Percentiles rank a stretch among this genome's conserved stretches.
Evolutionary conservation across 2,113 vertebrate genomes (phyloP).

Genomic region (Tiliqua scincoides): DNA sequence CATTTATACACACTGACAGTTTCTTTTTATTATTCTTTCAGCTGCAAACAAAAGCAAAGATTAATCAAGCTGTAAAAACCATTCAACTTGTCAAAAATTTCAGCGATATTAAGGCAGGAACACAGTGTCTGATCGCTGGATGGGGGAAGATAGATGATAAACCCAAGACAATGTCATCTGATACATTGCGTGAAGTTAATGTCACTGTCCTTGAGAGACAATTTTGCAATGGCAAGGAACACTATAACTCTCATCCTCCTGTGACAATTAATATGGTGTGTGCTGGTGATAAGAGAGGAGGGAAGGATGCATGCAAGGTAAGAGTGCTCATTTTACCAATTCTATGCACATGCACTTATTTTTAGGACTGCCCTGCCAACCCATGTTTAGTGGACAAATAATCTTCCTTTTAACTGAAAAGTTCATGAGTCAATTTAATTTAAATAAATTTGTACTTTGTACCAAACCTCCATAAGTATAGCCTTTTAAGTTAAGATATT

Average conservation of each 20-base stretch:
- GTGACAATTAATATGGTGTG: slow-evolving; percentile 77
- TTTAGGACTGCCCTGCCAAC: too few relatives aligned
- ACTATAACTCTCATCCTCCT: slow-evolving; percentile 53
- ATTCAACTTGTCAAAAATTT: slow-evolving; percentile 57
- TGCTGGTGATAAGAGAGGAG: slow-evolving; percentile 47
- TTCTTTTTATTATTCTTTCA: slow-evolving; percentile 46
- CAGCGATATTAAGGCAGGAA: slow-evolving; percentile 58
- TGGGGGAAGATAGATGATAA: slow-evolving; percentile 56
- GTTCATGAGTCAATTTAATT: not conserved
- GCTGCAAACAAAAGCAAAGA: slow-evolving; percentile 58
- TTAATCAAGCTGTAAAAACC: slow-evolving; percentile 51
- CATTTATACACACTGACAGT: not conserved
- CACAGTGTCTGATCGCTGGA: slow-evolving; percentile 70
- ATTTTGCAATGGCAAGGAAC: slow-evolving; percentile 59
- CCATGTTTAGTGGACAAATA: too few relatives aligned
- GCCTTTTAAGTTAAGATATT: not conserved
- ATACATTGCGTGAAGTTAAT: slow-evolving; percentile 71
- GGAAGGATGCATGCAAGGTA: slow-evolving; percentile 67
- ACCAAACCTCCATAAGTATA: not conserved
- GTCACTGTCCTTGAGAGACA: slow-evolving; percentile 70
- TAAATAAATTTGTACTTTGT: not conserved
- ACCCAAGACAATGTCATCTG: rapidly evolving
- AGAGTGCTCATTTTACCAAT: slow-evolving; percentile 42
- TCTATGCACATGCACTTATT: not conserved
- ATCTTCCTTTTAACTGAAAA: not conserved